Percentiles rank a stretch among this genome's conserved stretches.
These are phyloP conservation scores for Probosciger aterrimus DNA, from an alignment of 2,113 vertebrate species.

Conservation along the genomic window DNA sequence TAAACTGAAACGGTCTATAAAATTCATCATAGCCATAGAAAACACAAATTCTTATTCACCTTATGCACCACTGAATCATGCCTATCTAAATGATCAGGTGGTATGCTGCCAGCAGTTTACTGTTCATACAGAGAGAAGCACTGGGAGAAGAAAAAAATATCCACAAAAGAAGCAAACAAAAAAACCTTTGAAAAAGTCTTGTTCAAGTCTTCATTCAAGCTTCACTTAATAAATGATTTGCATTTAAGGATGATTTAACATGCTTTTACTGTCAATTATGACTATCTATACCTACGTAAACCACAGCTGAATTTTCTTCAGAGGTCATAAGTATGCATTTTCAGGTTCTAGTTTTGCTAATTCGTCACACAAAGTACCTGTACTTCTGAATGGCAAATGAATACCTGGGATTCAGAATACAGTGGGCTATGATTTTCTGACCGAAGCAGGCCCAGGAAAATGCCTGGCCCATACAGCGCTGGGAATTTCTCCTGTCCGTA, in stretches of 20 bases:
- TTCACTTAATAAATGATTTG: background rate
- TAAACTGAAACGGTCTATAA: background rate
- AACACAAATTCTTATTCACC: background rate
- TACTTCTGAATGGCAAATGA: background rate
- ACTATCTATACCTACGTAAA: background rate
- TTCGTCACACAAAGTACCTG: background rate
- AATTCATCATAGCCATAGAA: background rate
- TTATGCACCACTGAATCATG: background rate
- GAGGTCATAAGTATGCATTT: background rate
- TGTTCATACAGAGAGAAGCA: background rate
- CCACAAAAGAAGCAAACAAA: background rate
- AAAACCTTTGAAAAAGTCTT: background rate
- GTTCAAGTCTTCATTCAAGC: background rate
- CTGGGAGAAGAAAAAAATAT: background rate
- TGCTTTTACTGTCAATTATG: background rate
- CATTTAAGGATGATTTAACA: background rate
- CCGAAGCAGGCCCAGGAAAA: background rate
- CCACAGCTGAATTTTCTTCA: background rate
- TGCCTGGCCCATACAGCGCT: background rate
- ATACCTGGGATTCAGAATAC: background rate
- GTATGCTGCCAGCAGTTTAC: background rate
- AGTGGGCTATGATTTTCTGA: background rate
- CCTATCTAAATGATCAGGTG: background rate
- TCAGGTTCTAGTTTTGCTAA: background rate
- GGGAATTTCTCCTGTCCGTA: background rate